Conservation (phyloP, 2,113 vertebrate species). For the Penelope pileata region DNA sequence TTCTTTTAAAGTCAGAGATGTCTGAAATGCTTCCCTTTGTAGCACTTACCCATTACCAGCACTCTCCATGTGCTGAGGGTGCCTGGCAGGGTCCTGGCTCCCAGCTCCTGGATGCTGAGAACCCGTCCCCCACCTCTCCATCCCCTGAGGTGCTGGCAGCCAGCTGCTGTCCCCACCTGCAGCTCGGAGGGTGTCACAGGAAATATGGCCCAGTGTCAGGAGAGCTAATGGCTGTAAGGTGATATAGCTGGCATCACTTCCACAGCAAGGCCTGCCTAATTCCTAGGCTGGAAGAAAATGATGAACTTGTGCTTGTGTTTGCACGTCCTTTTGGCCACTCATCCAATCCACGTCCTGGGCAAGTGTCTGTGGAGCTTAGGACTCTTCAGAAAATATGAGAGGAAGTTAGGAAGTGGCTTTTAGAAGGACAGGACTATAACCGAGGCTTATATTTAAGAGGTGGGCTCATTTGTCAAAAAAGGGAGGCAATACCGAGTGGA, state of each 20-base stretch:
- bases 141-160: too few relatives aligned
- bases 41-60: rapidly evolving
- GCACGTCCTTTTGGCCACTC: neutral
- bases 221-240: too few relatives aligned
- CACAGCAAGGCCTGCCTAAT: too few relatives aligned
- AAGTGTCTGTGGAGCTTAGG: neutral
- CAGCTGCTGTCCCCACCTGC: too few relatives aligned
- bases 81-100: neutral
- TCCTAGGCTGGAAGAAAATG: too few relatives aligned
- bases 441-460: neutral
- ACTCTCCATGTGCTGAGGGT: neutral
- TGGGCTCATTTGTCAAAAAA: neutral
- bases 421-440: neutral
- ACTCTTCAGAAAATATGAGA: neutral
- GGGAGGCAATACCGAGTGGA: neutral
- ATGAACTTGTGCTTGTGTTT: neutral
- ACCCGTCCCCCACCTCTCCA: neutral
- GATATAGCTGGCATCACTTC: too few relatives aligned
- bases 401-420: neutral
- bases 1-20: neutral
- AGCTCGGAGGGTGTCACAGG: too few relatives aligned
- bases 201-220: too few relatives aligned
- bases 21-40: neutral
- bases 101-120: neutral
- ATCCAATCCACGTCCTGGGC: neutral